Evolutionary conservation across 2,797 vertebrate genomes (phyloP).

Genomic region (Sarcoramphus papa): DNA sequence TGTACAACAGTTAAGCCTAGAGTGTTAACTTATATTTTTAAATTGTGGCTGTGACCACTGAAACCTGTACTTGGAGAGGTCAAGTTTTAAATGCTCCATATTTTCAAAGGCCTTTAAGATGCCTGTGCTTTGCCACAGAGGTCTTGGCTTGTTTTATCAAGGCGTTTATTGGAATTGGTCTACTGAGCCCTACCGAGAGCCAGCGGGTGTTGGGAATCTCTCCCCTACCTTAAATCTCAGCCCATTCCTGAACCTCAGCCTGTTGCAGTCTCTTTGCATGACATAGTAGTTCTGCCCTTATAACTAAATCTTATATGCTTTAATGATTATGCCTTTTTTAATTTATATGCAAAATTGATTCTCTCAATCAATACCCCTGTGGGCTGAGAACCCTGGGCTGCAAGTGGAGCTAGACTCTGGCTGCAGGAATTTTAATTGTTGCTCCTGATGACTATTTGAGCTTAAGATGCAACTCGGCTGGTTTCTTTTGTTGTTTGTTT

Average conservation of each 20-base stretch:
- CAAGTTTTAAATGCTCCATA: neutral
- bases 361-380: conserved; percentile 64
- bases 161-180: neutral
- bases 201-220: neutral
- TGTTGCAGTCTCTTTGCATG: neutral
- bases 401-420: conserved; percentile 21
- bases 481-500: neutral
- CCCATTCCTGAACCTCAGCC: neutral
- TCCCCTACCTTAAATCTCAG: neutral
- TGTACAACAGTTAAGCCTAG: neutral
- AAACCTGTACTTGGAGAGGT: neutral
- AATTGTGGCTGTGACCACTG: neutral
- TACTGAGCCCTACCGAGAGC: neutral
- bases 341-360: conserved; percentile 75
- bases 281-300: conserved; percentile 43
- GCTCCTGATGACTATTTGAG: conserved; percentile 35
- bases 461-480: neutral
- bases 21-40: neutral
- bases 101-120: neutral
- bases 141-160: neutral
- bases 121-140: neutral
- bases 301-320: conserved; percentile 38
- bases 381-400: conserved; percentile 31
- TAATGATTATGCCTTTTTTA: conserved; percentile 63
- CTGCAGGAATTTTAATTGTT: conserved; percentile 69